Percentiles rank a stretch among this genome's conserved stretches.
Evolutionary conservation across 2,113 vertebrate genomes (phyloP).

Genomic region (Lophotis ruficrista): DNA sequence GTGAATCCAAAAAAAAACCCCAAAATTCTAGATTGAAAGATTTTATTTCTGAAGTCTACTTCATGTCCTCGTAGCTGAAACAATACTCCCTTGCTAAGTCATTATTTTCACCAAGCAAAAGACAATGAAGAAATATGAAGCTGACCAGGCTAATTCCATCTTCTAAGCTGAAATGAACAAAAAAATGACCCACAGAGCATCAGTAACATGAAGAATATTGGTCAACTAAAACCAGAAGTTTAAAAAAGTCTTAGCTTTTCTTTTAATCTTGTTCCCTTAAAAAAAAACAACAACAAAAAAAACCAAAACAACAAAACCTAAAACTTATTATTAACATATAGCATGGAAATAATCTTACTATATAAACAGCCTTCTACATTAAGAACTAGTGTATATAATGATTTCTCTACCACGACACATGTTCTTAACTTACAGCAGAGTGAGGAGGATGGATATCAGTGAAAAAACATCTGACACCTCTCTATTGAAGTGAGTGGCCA

Average conservation of each 20-base stretch:
- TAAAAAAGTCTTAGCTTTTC: not conserved
- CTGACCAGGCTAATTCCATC: not conserved
- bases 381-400: not conserved
- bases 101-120: not conserved
- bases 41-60: not conserved
- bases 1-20: not conserved
- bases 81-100: not conserved
- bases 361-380: not conserved
- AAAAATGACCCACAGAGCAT: not conserved
- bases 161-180: not conserved
- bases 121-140: not conserved
- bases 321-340: not conserved
- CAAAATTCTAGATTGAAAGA: not conserved
- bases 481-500: not conserved
- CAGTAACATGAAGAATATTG: not conserved
- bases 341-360: not conserved
- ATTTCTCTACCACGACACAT: not conserved
- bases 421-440: not conserved
- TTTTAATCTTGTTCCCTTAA: not conserved
- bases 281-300: not conserved
- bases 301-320: too few species aligned
- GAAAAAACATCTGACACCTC: not conserved
- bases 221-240: not conserved
- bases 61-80: not conserved
- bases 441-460: not conserved